Evolutionary conservation across 2,888 invertebrate genomes (phyloP), one percentile per base, ranked within the genome.

Genomic region (Perdita meconis): DNA sequence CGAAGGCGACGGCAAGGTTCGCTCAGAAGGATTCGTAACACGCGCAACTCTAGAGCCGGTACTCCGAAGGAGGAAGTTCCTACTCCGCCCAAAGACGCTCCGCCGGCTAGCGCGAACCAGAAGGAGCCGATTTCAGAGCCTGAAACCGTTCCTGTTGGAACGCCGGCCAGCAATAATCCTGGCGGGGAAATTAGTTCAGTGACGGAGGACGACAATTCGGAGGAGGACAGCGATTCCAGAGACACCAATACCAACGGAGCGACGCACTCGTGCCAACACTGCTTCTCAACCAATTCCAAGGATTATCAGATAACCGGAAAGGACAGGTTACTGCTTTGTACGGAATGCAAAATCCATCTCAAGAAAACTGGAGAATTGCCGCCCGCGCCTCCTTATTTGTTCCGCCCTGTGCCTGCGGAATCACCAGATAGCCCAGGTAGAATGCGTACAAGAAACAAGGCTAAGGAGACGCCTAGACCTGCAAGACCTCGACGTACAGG

Each of bases 211-310:
- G 97, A 98, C 92, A 97, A 97, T 93, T 98, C 98, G 82, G 98
- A 98, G 92, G 98, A 98, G 92, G 98, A 98, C 92, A 98, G 98
- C 92, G 98, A 98, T 93, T 98, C 97, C 72, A 95, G 98, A 90
- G 97, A 97, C 89, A 95, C 97, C 86, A 92, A 92, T 60, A 92
- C 92, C 2, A 92, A 92, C 86, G 92, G 92, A 19, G 83, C 88
- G 0, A 74, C 84, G 12, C 93, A 93, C 78, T 93, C 94, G 34
- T 97, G 97, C 88, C 95, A 95, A 80, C 96, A 96, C 90, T 97
- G 97, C 90, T 95, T 95, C 86, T 95, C 95, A 2, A 95, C 95
- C 76, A 95, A 95, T 26, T 92, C 92, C 4, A 92, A 92, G 67
- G 92, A 92, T 70, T 92, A 91, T 84, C 90, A 91, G 78, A 83